Percentiles rank a stretch among this genome's conserved stretches.
phyloP scores from a whole-genome alignment of 2,113 vertebrate species.

The Phocoena sinus region DNA sequence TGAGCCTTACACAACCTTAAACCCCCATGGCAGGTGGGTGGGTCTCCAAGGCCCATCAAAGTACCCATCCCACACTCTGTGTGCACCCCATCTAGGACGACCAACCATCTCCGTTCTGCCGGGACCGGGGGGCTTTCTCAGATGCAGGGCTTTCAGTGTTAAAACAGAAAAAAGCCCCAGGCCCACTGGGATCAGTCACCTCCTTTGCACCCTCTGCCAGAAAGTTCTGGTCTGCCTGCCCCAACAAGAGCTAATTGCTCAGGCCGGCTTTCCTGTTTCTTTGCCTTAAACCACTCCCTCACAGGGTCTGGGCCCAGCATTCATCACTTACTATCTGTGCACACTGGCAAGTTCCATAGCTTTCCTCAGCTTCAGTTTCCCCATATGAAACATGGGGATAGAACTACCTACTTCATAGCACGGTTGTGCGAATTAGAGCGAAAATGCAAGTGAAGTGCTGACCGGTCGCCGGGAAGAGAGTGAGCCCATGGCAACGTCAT shows the following conservation, averaged over 20 bases:
- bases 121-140: background rate
- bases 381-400: rapidly evolving
- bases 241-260: rapidly evolving
- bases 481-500: rapidly evolving
- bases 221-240: rapidly evolving
- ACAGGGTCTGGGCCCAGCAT: background rate
- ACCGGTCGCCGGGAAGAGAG: rapidly evolving
- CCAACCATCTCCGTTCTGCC: rapidly evolving
- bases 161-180: background rate
- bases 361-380: background rate
- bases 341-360: rapidly evolving
- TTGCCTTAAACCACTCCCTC: background rate
- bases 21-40: rapidly evolving
- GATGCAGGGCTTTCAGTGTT: background rate
- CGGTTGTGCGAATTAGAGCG: rapidly evolving
- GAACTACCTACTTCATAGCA: rapidly evolving
- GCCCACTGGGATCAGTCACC: background rate
- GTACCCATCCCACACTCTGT: rapidly evolving
- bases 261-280: background rate
- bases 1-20: background rate
- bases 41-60: background rate
- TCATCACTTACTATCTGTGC: background rate
- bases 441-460: rapidly evolving
- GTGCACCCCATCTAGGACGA: rapidly evolving
- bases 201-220: rapidly evolving